phyloP scores from a whole-genome alignment of 2,113 vertebrate species.

The Nothobranchius kuhntae region DNA sequence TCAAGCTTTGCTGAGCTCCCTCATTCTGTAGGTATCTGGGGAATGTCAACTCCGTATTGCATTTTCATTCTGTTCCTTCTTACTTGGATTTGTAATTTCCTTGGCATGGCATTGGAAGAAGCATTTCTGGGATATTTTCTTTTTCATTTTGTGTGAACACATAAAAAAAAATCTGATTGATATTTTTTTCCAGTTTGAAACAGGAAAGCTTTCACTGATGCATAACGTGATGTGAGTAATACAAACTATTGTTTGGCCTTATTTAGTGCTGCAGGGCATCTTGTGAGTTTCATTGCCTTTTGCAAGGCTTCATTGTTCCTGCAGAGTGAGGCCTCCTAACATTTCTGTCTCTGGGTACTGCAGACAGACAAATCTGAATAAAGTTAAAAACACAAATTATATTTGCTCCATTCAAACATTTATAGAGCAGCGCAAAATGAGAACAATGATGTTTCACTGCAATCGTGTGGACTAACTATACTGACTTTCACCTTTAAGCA shows the following conservation, averaged over 20 bases:
- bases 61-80: background rate
- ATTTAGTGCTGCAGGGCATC: conserved; percentile 11
- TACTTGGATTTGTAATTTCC: conserved; percentile 2
- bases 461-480: no score
- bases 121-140: background rate
- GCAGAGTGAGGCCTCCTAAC: conserved; percentile 16
- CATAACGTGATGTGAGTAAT: background rate
- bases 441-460: no score
- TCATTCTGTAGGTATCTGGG: background rate
- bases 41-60: background rate
- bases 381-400: no score
- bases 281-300: background rate
- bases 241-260: background rate
- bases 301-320: background rate
- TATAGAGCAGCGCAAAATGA: no score
- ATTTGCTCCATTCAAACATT: no score
- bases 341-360: conserved; percentile 9
- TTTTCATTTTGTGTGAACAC: background rate
- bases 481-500: no score
- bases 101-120: background rate
- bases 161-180: background rate
- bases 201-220: background rate
- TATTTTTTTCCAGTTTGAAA: background rate
- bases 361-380: no score
- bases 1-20: conserved; percentile 8